Conservation (phyloP, 2,113 vertebrate genomes). For the Rostratula benghalensis region DNA sequence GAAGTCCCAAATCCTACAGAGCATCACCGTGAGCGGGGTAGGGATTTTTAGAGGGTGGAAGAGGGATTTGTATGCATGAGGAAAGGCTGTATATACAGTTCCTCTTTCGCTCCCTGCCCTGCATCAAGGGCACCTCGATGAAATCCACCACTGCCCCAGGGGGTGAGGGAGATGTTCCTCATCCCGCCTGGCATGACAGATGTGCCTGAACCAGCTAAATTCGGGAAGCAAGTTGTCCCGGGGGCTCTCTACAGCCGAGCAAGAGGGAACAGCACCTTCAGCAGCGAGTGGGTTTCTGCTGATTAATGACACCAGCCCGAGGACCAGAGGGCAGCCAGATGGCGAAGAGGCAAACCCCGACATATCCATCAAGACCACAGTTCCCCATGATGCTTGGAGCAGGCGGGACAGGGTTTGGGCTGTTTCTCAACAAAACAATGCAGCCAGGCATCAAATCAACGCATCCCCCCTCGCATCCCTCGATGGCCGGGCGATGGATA, state of each 20-base stretch:
- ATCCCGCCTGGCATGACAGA: neutral
- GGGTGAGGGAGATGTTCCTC: neutral
- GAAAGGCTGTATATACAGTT: neutral
- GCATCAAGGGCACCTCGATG: neutral
- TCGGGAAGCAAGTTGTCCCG: neutral
- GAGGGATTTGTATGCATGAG: neutral
- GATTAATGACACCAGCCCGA: neutral
- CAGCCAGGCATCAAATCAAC: neutral
- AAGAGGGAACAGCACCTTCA: neutral
- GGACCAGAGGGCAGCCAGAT: neutral
- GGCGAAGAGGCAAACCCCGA: neutral
- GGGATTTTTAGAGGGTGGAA: neutral
- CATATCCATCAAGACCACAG: rapidly evolving
- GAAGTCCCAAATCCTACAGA: neutral
- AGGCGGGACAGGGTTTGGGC: neutral
- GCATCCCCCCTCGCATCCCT: neutral
- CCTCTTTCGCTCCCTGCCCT: neutral
- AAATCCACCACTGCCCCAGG: neutral
- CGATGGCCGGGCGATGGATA: neutral
- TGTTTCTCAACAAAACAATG: neutral
- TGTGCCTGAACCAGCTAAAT: neutral
- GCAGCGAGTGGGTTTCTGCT: neutral
- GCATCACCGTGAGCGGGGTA: rapidly evolving
- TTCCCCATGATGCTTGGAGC: neutral
- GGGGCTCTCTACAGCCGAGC: neutral